A percentile compares a stretch with the other conserved stretches of the same genome.
phyloP scores from a whole-genome alignment of 2,888 invertebrate species.

The Eristalis pertinax region DNA sequence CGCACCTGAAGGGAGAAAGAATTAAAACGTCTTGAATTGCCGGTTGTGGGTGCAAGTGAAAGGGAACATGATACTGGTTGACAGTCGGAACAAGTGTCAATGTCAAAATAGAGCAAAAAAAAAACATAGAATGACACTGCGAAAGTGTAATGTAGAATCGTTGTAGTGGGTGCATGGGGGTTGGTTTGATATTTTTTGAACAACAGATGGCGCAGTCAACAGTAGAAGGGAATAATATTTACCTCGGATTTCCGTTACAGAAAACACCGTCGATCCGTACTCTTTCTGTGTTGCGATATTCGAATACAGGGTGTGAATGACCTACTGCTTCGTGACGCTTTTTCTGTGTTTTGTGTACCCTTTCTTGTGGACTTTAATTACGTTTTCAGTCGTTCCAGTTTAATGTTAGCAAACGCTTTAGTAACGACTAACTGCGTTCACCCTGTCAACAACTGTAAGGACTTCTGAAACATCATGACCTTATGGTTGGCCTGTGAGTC shows the following conservation, averaged over 20 bases:
- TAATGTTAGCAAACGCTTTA: too few relatives aligned
- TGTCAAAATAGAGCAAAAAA: slow-evolving; percentile 31
- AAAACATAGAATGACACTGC: slow-evolving; percentile 52
- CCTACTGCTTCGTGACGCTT: too few relatives aligned
- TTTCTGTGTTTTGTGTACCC: too few relatives aligned
- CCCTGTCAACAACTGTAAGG: too few relatives aligned
- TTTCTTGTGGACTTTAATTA: too few relatives aligned
- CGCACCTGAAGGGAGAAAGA: slow-evolving; percentile 3
- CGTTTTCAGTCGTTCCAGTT: too few relatives aligned
- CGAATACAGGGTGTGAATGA: too few relatives aligned
- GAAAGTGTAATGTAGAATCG: neutral
- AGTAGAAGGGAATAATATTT: neutral
- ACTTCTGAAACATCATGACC: too few relatives aligned
- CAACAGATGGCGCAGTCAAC: neutral
- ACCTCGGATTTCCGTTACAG: neutral
- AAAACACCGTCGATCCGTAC: too few relatives aligned
- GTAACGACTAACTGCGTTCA: too few relatives aligned
- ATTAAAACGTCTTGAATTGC: slow-evolving; percentile 1
- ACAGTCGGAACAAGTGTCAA: slow-evolving; percentile 25
- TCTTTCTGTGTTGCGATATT: too few relatives aligned
- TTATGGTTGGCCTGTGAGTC: too few relatives aligned
- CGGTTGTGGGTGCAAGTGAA: slow-evolving; percentile 34
- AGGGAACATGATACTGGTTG: neutral
- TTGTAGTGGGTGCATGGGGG: neutral
- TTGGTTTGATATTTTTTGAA: neutral